Percentiles rank a stretch among this genome's conserved stretches.
Evolutionary conservation across 2,888 invertebrate genomes (phyloP).

Genomic region (Acholoe squamosa): DNA sequence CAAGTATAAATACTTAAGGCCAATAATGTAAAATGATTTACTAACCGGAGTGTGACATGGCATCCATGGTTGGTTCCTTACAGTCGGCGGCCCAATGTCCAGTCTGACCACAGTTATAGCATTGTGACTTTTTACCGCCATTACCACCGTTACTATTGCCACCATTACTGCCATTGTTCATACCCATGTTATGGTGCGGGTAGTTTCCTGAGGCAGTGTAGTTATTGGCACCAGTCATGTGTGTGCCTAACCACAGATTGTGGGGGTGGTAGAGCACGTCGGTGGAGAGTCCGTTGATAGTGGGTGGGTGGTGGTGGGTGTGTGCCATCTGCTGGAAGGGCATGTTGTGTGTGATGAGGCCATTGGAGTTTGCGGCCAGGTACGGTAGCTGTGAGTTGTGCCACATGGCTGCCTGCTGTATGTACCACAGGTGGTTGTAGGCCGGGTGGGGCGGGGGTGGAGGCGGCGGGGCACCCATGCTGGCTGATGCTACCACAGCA

Average conservation of each 20-base stretch:
- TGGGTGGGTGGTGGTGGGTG: constrained; percentile 67
- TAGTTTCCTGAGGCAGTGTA: not conserved
- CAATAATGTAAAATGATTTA: too few species aligned
- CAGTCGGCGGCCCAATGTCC: constrained; percentile 94
- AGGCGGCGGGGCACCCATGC: not conserved
- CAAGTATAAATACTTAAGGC: too few species aligned
- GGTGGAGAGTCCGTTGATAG: constrained; percentile 70
- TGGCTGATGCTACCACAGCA: not conserved
- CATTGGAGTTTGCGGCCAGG: constrained; percentile 27
- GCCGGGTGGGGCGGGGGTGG: not conserved
- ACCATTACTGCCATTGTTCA: not conserved
- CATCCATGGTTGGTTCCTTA: constrained; percentile 95
- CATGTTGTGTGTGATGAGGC: constrained; percentile 25
- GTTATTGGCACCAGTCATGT: not conserved
- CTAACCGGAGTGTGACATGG: constrained; percentile 87
- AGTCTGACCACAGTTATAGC: constrained; percentile 95
- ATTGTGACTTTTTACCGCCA: constrained; percentile 84
- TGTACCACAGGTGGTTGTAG: constrained; percentile 13
- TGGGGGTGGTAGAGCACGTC: constrained; percentile 68
- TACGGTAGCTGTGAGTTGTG: constrained; percentile 5
- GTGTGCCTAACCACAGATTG: not conserved
- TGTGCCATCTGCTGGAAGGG: constrained; percentile 17
- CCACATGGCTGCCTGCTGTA: constrained; percentile 21
- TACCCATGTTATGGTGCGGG: not conserved
- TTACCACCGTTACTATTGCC: not conserved